Base-by-base conservation (phyloP, 2,797 vertebrate genomes). In the Astyanax mexicanus region DNA sequence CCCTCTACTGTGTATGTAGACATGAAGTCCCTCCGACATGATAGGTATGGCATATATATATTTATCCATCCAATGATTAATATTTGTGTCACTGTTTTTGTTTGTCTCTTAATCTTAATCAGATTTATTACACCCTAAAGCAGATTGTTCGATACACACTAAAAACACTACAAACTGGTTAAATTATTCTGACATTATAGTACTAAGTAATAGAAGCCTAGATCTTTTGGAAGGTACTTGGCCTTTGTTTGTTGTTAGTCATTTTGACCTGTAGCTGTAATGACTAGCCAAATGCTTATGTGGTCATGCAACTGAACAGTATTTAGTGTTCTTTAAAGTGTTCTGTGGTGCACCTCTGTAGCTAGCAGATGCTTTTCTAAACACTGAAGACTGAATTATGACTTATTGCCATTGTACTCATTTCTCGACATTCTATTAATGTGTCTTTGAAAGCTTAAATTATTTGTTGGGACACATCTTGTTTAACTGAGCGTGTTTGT, bases 1-100 rank as follows among this genome's bases (percentile, higher is more conserved):
- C 98, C 98, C 73, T 98, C 97, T 47, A 99, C 96, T 0, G 98
- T 99, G 27, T 99, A 98, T 15, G 98, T 99, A 69, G 98, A 99
- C 90, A 94, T 99, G 94, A 99, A 98, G 82, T 98, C 98, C 45
- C 91, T 99, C 69, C 94, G 98, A 74, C 98, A 99, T 82, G 98
- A 99, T 95, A 96, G 98, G 98, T 98, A 81, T 77, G 77, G 74
- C 23, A 44, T 54, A 67, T 12, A 74, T 44, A 64, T 57, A 13
- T 12, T 13, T 44, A 72, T 5, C 21, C 21, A 55, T 4, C 52
- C 51, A 61, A 38, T 6, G 10, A 13, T 11, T 49, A 35, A 51
- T n/a, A n/a, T n/a, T 38, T 29, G 9, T 32, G 6, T 21, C 21
- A 57, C 5, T 23, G n/a, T 51, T 51, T 40, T 44, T 54, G 47